These are phyloP conservation scores for Manis crassicaudata DNA, from an alignment of 2,797 vertebrate species.

Conservation along the genomic window DNA sequence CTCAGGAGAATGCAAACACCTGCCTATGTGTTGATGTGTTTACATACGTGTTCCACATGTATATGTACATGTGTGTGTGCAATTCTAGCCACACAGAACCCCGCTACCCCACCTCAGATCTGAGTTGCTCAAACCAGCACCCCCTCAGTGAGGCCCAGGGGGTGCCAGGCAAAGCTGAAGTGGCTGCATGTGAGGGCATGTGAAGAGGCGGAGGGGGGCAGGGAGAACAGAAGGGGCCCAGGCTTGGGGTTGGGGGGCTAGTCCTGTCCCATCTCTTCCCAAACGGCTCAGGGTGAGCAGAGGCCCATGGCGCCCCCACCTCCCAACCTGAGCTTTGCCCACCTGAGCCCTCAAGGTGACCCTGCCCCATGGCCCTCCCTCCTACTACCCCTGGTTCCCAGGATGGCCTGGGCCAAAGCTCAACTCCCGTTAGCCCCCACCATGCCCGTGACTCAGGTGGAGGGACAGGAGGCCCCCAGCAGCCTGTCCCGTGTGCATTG, in stretches of 20 bases:
- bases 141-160: not conserved
- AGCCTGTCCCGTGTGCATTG: conserved; percentile 25
- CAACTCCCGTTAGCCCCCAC: not conserved
- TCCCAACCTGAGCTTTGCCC: not conserved
- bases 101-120: not conserved
- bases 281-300: not conserved
- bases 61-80: not conserved
- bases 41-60: not conserved
- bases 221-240: not conserved
- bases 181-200: not conserved
- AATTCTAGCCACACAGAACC: not conserved
- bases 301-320: not conserved
- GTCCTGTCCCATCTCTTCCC: not conserved
- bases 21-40: not conserved
- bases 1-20: not conserved
- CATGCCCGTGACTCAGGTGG: conserved; percentile 18
- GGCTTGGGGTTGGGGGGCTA: not conserved
- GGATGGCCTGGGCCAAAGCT: not conserved
- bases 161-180: not conserved
- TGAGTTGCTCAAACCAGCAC: not conserved
- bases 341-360: conserved; percentile 57
- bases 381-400: not conserved
- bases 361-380: not conserved
- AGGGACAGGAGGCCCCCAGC: not conserved
- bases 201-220: not conserved